Base-by-base conservation (phyloP, 2,888 invertebrate species). In the Limnephilus marmoratus region DNA sequence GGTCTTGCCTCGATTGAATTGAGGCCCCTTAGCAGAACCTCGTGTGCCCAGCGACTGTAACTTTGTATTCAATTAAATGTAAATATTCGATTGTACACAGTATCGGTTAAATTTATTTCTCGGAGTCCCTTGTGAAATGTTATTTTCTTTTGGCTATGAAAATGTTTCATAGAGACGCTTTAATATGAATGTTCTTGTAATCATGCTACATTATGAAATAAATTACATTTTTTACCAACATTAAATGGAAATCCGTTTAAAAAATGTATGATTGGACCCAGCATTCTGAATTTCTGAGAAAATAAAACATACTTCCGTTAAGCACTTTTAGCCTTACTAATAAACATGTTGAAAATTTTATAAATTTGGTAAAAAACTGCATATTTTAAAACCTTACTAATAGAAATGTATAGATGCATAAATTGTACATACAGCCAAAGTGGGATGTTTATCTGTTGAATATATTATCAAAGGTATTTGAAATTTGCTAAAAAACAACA, bases 1-100 rank as follows among this genome's bases (percentile, higher is more conserved):
- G 93, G 93, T 91, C 90, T 87, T 85, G 87, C 91, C 80, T 91
- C 91, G 93, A 93, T 93, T 93, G 90, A 93, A 91, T 93, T 90
- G 91, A 82, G 45, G n/a, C n/a, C 85, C 85, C 45, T 85, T 85
- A 85, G 53, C 53, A 68, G 24, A 68, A 68, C 18, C 24, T 68
- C 53, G 5, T 68, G 53, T 68, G 53, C 53, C 18, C 53, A 68
- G 53, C 24, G 53, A 68, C 53, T 24, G 53, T 24, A 24, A 68
- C 53, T 4, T 68, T 68, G 34, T 83, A 34, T 24, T 83, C 31
- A 37, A 83, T 83, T 31, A 37, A 83, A 83, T 83, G 83, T 83
- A 83, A 83, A 83, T 83, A 83, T 83, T 37, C 83, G 18, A 83
- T 83, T 83, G 31, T 83, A 83, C 24, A 68, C 53, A 68, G 18